A percentile compares a stretch with the other conserved stretches of the same genome.
Conservation (phyloP, 2,797 vertebrate genomes). For the Brachyalestes nurse region DNA sequence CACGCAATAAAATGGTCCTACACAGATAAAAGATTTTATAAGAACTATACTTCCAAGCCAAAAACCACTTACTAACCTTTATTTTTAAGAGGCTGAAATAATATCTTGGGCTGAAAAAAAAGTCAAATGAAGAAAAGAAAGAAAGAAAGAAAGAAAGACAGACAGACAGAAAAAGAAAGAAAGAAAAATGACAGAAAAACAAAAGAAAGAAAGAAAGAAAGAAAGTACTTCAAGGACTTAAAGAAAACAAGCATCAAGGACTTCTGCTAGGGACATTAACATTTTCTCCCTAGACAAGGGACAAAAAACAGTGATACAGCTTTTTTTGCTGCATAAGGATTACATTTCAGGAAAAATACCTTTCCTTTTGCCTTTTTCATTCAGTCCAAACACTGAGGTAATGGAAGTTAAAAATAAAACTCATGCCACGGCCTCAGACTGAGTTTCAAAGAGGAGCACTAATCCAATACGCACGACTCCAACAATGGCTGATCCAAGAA, state of each 20-base stretch:
- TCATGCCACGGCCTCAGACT: constrained; percentile 29
- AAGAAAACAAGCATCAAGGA: constrained; percentile 3
- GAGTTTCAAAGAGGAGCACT: constrained; percentile 34
- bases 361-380: constrained; percentile 31
- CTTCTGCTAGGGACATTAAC: constrained; percentile 28
- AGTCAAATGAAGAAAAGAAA: too few relatives aligned
- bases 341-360: constrained; percentile 41
- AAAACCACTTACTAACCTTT: too few relatives aligned
- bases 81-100: neutral
- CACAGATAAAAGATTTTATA: too few relatives aligned
- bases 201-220: neutral
- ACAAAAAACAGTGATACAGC: constrained; percentile 14
- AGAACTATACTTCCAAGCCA: too few relatives aligned
- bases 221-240: neutral
- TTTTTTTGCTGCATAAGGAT: constrained; percentile 21
- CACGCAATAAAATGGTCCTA: too few relatives aligned
- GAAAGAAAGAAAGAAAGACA: too few relatives aligned
- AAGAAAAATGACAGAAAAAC: neutral
- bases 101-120: neutral
- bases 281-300: constrained; percentile 10
- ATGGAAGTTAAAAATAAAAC: constrained; percentile 52
- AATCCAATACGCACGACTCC: constrained; percentile 17
- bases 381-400: constrained; percentile 48
- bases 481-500: constrained; percentile 28
- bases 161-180: too few relatives aligned